Evolutionary conservation across 2,797 vertebrate species (phyloP).

Genomic region (Pteronotus mesoamericanus): DNA sequence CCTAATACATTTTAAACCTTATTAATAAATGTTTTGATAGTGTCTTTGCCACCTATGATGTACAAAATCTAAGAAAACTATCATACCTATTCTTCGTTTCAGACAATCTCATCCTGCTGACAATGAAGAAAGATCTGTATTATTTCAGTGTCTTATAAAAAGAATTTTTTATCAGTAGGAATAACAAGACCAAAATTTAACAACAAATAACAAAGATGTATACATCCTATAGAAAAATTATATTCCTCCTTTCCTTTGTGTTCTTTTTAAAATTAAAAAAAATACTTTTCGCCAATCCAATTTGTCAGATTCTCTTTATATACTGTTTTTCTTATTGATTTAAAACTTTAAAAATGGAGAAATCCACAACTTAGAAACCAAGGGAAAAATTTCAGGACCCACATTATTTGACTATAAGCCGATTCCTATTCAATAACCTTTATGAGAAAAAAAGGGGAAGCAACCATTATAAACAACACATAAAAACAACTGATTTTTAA

Average conservation of each 20-base stretch:
- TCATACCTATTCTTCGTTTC: constrained; percentile 69
- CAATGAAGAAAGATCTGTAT: constrained; percentile 71
- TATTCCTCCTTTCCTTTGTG: constrained; percentile 46
- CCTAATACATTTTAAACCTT: constrained; percentile 44
- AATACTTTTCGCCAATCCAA: constrained; percentile 54
- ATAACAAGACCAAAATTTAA: constrained; percentile 56
- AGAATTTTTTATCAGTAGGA: constrained; percentile 60
- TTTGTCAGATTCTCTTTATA: constrained; percentile 33
- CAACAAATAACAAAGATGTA: constrained; percentile 58
- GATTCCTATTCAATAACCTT: constrained; percentile 16
- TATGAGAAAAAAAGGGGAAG: background rate
- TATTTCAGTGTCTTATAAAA: constrained; percentile 59
- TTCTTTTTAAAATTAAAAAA: background rate
- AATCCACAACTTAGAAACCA: constrained; percentile 32
- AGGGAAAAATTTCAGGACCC: background rate
- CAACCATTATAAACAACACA: constrained; percentile 3
- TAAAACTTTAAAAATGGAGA: constrained; percentile 28
- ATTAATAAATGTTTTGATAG: constrained; percentile 54
- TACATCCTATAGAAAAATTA: constrained; percentile 38
- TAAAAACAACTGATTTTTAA: constrained; percentile 10
- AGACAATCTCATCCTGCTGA: constrained; percentile 63
- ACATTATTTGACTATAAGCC: constrained; percentile 9
- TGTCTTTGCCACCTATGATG: constrained; percentile 35
- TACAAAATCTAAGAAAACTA: constrained; percentile 69
- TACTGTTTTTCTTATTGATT: constrained; percentile 27